phyloP scores from a whole-genome alignment of 2,113 vertebrate genomes.

The Calidris pygmaea region DNA sequence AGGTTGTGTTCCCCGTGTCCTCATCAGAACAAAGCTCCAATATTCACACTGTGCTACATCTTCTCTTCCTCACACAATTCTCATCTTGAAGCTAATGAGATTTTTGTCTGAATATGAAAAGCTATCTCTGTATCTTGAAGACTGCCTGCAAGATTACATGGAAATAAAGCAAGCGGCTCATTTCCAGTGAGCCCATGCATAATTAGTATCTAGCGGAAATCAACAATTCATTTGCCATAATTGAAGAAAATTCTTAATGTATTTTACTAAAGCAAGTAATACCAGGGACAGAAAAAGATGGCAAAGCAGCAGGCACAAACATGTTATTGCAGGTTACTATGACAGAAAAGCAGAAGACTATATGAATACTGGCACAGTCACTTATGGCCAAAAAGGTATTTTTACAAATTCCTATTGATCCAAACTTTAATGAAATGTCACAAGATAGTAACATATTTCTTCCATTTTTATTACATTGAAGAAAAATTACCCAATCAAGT shows the following conservation, averaged over 20 bases:
- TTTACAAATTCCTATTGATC: conserved; percentile 24
- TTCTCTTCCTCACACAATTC: neutral
- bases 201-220: neutral
- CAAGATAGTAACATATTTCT: neutral
- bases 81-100: neutral
- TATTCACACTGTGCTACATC: neutral
- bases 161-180: neutral
- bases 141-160: neutral
- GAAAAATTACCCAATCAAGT: neutral
- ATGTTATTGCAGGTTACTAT: neutral
- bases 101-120: neutral
- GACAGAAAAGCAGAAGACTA: neutral
- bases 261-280: neutral
- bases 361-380: neutral
- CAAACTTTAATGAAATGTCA: conserved; percentile 12
- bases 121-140: neutral
- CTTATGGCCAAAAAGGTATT: neutral
- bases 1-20: neutral
- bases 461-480: neutral
- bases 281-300: neutral
- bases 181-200: neutral
- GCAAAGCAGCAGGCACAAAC: neutral
- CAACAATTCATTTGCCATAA: neutral
- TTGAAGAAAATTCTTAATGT: neutral
- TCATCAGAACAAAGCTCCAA: neutral